phyloP scores from a whole-genome alignment of 2,797 vertebrate genomes.

The Pangasius mekongensis region DNA sequence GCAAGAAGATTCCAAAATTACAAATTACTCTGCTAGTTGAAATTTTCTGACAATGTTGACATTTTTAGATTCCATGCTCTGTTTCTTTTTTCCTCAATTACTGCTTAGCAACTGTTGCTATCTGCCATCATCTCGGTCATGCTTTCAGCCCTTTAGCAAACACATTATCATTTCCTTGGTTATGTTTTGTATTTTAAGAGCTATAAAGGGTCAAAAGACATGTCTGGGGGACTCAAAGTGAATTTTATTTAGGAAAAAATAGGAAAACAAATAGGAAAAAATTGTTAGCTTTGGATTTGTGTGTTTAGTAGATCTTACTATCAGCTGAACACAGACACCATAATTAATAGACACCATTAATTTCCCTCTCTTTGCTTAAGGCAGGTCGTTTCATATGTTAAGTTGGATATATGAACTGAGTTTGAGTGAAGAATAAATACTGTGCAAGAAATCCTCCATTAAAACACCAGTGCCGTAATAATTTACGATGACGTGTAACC shows the following conservation, averaged over 20 bases:
- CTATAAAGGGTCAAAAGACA: background rate
- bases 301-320: background rate
- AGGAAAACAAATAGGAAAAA: background rate
- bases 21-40: background rate
- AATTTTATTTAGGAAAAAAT: background rate
- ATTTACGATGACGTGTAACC: background rate
- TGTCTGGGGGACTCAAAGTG: background rate
- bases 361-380: background rate
- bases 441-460: background rate
- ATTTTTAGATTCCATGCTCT: background rate
- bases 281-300: background rate
- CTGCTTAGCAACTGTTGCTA: conserved; percentile 6
- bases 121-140: background rate
- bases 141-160: background rate
- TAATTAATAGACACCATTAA: background rate
- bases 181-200: background rate
- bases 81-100: background rate
- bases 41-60: background rate
- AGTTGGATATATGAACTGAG: background rate
- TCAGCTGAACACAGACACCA: background rate
- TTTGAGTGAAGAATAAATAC: conserved; percentile 8
- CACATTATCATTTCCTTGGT: conserved; percentile 4
- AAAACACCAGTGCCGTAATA: background rate
- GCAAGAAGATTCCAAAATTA: background rate
- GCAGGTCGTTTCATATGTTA: background rate